A percentile compares a stretch with the other conserved stretches of the same genome.
These are phyloP conservation scores for Kobus ellipsiprymnus DNA, from an alignment of 2,113 vertebrate genomes.

Conservation along the genomic window DNA sequence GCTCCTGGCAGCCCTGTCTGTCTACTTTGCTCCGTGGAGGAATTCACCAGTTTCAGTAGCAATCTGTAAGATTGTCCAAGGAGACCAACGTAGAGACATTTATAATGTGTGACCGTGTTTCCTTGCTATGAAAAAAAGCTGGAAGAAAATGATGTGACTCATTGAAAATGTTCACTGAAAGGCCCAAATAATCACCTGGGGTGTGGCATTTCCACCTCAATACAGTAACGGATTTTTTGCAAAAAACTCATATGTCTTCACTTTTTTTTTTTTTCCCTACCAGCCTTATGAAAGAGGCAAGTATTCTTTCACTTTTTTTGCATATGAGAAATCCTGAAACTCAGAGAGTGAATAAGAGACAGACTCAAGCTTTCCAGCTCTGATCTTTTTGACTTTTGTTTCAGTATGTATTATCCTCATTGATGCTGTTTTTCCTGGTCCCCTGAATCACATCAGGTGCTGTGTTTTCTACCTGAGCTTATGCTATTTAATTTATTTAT, in stretches of 20 bases:
- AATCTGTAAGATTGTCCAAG: background rate
- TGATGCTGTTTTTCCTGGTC: background rate
- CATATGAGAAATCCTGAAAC: background rate
- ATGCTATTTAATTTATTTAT: background rate
- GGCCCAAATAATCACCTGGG: background rate
- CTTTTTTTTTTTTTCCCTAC: background rate
- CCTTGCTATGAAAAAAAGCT: constrained; percentile 41
- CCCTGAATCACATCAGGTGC: background rate
- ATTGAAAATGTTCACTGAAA: constrained; percentile 30
- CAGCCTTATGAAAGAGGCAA: background rate
- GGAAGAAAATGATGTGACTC: constrained; percentile 52
- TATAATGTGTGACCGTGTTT: constrained; percentile 45
- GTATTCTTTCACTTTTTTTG: background rate
- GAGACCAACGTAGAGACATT: constrained; percentile 9
- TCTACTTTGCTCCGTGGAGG: constrained; percentile 33
- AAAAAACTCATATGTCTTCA: background rate
- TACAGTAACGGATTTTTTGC: background rate
- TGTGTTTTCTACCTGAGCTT: background rate
- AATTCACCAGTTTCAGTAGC: constrained; percentile 57
- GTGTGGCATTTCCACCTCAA: background rate
- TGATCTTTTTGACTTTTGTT: background rate
- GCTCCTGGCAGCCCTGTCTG: background rate
- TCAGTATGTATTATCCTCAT: background rate
- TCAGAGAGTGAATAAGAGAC: background rate
- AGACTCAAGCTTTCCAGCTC: background rate